Conservation (phyloP, 2,797 vertebrate species). For the Ctenochaetus hawaiiensis region DNA sequence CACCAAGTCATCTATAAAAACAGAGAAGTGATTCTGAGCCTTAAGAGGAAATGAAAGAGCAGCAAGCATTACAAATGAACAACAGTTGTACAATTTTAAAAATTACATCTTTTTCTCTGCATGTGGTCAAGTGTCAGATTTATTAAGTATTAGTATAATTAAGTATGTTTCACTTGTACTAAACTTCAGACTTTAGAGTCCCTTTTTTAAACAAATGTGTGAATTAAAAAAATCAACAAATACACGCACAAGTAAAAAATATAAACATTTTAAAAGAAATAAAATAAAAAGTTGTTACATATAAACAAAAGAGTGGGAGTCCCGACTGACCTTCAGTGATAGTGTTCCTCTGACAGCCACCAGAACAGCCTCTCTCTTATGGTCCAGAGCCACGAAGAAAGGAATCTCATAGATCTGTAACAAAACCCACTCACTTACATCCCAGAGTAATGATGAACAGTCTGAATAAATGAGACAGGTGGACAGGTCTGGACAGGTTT, state of each 20-base stretch:
- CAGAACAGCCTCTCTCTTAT: constrained; percentile 92
- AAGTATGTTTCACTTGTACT: neutral
- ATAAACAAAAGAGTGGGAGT: neutral
- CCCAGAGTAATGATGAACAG: too few relatives aligned
- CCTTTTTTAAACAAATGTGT: neutral
- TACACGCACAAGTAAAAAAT: neutral
- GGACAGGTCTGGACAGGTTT: too few relatives aligned
- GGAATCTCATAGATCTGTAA: constrained; percentile 97
- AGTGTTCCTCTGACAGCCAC: constrained; percentile 96
- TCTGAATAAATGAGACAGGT: neutral
- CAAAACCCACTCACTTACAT: neutral
- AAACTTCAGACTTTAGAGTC: neutral
- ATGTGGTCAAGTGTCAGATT: neutral
- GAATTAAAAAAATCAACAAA: neutral
- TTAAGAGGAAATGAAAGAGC: neutral
- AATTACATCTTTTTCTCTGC: neutral
- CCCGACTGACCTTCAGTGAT: constrained; percentile 90
- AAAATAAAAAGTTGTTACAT: neutral
- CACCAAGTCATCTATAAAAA: constrained; percentile 16
- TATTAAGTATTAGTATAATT: too few relatives aligned
- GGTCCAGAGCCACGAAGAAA: constrained; percentile 96
- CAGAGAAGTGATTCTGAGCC: constrained; percentile 41
- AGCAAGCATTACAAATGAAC: neutral
- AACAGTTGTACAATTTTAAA: neutral
- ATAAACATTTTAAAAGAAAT: neutral